These are phyloP conservation scores for Urocitellus parryii DNA, from an alignment of 2,113 vertebrate genomes.

Conservation along the genomic window DNA sequence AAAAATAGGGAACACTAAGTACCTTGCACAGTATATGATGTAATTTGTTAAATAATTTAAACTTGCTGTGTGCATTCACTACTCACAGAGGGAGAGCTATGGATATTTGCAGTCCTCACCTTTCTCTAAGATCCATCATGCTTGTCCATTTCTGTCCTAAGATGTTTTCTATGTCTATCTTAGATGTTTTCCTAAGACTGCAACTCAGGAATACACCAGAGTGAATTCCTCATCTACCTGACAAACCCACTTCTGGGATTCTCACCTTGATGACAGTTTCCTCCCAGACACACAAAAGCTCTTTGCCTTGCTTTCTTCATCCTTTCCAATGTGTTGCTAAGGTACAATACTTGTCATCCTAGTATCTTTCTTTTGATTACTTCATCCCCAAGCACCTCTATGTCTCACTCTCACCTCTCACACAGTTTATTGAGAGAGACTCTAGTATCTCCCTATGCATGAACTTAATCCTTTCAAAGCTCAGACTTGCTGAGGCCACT, in stretches of 20 bases:
- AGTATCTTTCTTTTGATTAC: neutral
- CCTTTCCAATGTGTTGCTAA: neutral
- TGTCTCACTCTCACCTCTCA: neutral
- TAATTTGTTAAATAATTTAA: neutral
- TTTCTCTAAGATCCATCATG: neutral
- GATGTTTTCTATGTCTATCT: neutral
- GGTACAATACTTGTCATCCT: neutral
- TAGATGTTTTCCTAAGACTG: neutral
- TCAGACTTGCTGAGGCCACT: neutral
- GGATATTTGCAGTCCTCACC: neutral
- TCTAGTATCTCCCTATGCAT: neutral
- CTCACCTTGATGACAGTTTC: neutral
- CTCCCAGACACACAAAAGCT: neutral
- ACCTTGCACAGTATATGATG: neutral
- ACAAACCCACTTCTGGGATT: neutral
- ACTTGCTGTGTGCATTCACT: neutral
- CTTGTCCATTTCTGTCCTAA: neutral
- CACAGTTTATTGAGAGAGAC: no score
- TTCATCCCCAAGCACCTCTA: fast-evolving
- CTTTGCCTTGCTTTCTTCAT: neutral
- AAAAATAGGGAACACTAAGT: neutral
- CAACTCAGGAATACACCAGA: neutral
- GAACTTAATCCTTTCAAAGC: neutral
- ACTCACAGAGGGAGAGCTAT: neutral
- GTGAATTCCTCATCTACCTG: neutral